Evolutionary conservation across 2,797 vertebrate genomes (phyloP), one percentile per base, ranked within the genome.

Genomic region (Enteromius afrohamiltoni): DNA sequence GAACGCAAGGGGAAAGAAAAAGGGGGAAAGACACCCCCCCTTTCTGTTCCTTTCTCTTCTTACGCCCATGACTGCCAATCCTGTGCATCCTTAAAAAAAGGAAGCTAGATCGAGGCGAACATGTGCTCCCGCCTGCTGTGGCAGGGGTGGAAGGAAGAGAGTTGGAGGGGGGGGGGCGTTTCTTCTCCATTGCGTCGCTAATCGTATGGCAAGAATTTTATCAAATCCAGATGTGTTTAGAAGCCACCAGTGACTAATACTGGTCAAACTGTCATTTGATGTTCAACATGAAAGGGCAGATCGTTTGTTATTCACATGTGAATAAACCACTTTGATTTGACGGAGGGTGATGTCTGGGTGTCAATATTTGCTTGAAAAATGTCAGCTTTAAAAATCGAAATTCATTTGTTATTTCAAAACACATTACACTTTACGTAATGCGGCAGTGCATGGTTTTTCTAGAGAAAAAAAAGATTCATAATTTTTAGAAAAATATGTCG

Each of bases 1-100:
- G 93, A 94, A 95, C 90, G 92, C 90, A 96, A n/a, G n/a, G n/a
- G n/a, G 80, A 90, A 93, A 93, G 93, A 94, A 93, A 89, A 80
- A 82, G 77, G 88, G 87, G 86, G 83, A 91, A 83, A 85, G 86
- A 83, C 83, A 79, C 78, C 23, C 73, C 49, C 21, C 67, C 67
- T 21, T 47, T 77, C 65, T 68, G 42, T 58, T 55, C 23, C 58
- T 31, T 79, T 53, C 64, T 31, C 14, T 14, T 34, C 64, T 31
- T 82, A 83, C 85, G 71, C 16, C 88, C 85, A 53, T 87, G 87
- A 90, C 85, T 88, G 60, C 82, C 51, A 40, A 51, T 71, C n/a
- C 73, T 0, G 53, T 74, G 77, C 77, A 47, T 85, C 86, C 76
- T 88, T 82, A 83, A 86, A 90, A 34, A 90, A 80, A 88, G 83